phyloP scores from a whole-genome alignment of 2,797 vertebrate genomes.

The Anguilla marmorata region DNA sequence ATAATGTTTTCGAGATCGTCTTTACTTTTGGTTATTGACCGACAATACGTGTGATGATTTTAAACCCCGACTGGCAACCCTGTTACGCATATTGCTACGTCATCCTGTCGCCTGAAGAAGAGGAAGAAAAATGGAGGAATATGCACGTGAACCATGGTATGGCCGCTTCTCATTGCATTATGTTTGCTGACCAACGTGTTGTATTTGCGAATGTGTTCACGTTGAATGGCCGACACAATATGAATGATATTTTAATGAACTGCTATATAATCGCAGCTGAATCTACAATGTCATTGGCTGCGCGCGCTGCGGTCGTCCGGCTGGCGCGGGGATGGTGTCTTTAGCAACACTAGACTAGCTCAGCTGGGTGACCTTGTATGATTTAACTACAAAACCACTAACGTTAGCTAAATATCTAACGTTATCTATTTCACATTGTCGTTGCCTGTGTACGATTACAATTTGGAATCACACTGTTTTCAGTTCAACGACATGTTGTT shows the following conservation, averaged over 20 bases:
- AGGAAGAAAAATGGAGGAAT: constrained; percentile 88
- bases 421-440: background rate
- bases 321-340: background rate
- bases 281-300: background rate
- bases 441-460: background rate
- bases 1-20: too few species aligned
- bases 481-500: background rate
- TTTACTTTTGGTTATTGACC: too few species aligned
- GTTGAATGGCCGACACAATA: background rate
- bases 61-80: background rate
- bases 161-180: constrained; percentile 36
- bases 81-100: background rate
- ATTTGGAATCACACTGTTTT: background rate
- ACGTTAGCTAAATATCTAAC: background rate
- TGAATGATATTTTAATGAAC: background rate
- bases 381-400: background rate
- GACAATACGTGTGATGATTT: background rate
- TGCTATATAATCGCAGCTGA: background rate
- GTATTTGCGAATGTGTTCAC: background rate
- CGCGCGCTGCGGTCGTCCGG: background rate
- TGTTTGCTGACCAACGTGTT: background rate
- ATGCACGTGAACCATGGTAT: constrained; percentile 93
- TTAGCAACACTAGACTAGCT: constrained; percentile 27
- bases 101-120: background rate
- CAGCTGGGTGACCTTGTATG: constrained; percentile 42